A percentile compares a stretch with the other conserved stretches of the same genome.
Evolutionary conservation across 2,113 vertebrate species (phyloP).

Genomic region (Stigmatopora nigra): DNA sequence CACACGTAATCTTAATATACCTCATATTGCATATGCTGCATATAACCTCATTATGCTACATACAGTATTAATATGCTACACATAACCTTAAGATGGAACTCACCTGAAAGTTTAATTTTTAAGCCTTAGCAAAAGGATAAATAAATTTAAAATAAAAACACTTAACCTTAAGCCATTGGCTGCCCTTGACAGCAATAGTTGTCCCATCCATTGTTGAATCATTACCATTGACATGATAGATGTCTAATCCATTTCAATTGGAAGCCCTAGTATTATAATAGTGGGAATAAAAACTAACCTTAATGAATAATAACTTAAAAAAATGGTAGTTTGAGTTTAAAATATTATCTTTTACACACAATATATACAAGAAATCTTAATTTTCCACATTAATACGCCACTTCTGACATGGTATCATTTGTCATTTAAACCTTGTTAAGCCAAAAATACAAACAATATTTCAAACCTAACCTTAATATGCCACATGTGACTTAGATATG

Average conservation of each 20-base stretch:
- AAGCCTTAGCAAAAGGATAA: too few species aligned
- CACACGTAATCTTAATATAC: not conserved
- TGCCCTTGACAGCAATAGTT: too few species aligned
- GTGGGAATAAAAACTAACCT: too few species aligned
- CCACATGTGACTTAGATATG: not conserved
- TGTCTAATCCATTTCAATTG: too few species aligned
- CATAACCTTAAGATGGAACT: not conserved
- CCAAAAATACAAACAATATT: too few species aligned
- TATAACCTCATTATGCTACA: not conserved
- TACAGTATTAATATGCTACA: not conserved
- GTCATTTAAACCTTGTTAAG: not conserved
- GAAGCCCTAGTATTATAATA: too few species aligned
- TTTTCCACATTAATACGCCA: not conserved
- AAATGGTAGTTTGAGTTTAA: not conserved
- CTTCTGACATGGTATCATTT: not conserved
- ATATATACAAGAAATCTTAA: not conserved
- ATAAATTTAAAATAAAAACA: too few species aligned
- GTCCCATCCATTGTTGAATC: too few species aligned
- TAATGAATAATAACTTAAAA: not conserved
- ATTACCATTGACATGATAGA: too few species aligned
- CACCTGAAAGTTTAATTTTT: not conserved
- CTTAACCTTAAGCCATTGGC: too few species aligned
- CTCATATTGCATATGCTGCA: not conserved
- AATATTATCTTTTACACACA: not conserved
- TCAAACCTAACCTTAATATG: not conserved